These are phyloP conservation scores for Coenobita brevimanus DNA, from an alignment of 1,140 invertebrate genomes.

Conservation along the genomic window DNA sequence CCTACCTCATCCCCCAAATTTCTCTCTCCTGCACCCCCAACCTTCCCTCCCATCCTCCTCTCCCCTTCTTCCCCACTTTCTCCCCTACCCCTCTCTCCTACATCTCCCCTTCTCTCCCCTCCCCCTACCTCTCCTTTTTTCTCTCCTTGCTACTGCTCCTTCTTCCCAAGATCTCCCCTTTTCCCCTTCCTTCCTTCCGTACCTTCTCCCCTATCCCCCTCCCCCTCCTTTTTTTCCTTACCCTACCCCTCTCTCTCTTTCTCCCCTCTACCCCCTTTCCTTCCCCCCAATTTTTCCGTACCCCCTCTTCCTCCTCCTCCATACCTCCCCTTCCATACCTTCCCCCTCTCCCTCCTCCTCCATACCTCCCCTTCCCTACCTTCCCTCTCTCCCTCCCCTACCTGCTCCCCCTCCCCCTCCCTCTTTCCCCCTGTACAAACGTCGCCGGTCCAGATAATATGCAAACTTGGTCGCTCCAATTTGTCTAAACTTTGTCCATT, in stretches of 20 bases:
- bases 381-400: background rate
- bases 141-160: background rate
- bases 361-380: background rate
- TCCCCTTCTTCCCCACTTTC: too few species aligned
- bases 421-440: slow-evolving; percentile 53
- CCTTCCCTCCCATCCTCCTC: too few species aligned
- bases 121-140: background rate
- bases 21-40: too few species aligned
- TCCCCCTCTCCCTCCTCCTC: too few species aligned
- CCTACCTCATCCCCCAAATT: too few species aligned
- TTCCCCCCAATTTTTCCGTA: too few species aligned
- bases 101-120: background rate
- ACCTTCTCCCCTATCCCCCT: background rate
- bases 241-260: background rate
- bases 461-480: slow-evolving; percentile 56
- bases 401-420: background rate
- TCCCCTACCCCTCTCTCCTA: too few species aligned
- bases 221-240: background rate
- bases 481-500: slow-evolving; percentile 64
- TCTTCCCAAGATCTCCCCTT: background rate
- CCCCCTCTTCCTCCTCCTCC: too few species aligned
- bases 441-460: slow-evolving; percentile 63
- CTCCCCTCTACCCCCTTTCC: background rate
- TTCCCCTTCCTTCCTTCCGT: background rate
- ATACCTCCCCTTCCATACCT: too few species aligned